A percentile compares a stretch with the other conserved stretches of the same genome.
These are phyloP conservation scores for Siphamia tubifer DNA, from an alignment of 2,113 vertebrate genomes.

Conservation along the genomic window DNA sequence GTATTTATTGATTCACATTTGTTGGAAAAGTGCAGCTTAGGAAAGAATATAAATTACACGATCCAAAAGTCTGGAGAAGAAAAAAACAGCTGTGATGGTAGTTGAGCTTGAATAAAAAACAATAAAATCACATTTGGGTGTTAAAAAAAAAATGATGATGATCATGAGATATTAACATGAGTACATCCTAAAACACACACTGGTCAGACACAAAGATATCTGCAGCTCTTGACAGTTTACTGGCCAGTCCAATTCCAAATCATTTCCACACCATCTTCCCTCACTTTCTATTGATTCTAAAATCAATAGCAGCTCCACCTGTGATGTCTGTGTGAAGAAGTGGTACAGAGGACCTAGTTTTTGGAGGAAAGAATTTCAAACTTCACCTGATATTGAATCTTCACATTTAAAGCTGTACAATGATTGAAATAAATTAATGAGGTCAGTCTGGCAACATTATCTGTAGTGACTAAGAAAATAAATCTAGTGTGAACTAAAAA, in stretches of 20 bases:
- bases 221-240: slow-evolving; percentile 53
- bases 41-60: too few relatives aligned
- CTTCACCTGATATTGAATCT: slow-evolving; percentile 5
- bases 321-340: slow-evolving; percentile 43
- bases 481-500: slow-evolving; percentile 44
- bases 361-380: slow-evolving; percentile 29
- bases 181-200: background rate
- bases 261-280: slow-evolving; percentile 75
- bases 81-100: background rate
- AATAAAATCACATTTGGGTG: background rate
- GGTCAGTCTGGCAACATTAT: slow-evolving; percentile 49
- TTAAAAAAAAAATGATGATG: background rate
- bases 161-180: slow-evolving; percentile 19
- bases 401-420: slow-evolving; percentile 17
- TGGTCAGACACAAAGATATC: slow-evolving; percentile 31
- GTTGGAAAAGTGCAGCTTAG: background rate
- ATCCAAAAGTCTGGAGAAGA: background rate
- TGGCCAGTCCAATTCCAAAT: slow-evolving; percentile 51
- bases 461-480: slow-evolving; percentile 24
- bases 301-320: slow-evolving; percentile 77
- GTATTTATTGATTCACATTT: slow-evolving; percentile 8
- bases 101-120: background rate
- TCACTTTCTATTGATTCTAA: slow-evolving; percentile 80
- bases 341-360: slow-evolving; percentile 20
- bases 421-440: slow-evolving; percentile 64